Percentiles rank a stretch among this genome's conserved stretches.
These are phyloP conservation scores for Bembecia ichneumoniformis DNA, from an alignment of 2,888 invertebrate genomes.

Conservation along the genomic window DNA sequence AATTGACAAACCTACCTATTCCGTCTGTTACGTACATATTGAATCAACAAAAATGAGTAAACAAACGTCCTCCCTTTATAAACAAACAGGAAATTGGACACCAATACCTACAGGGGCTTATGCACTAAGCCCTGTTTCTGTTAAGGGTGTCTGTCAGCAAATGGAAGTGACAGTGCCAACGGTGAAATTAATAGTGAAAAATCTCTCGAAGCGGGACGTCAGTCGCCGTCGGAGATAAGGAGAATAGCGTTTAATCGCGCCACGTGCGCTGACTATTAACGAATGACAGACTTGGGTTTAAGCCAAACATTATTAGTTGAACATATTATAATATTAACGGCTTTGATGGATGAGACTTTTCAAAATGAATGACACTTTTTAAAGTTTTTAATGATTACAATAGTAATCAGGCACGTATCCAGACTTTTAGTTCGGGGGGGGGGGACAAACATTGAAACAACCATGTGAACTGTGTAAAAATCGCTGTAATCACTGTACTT, in stretches of 20 bases:
- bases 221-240: slow-evolving; percentile 30
- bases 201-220: slow-evolving; percentile 44
- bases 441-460: too few species aligned
- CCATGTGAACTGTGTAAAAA: too few species aligned
- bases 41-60: slow-evolving; percentile 26
- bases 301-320: slow-evolving; percentile 30
- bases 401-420: too few species aligned
- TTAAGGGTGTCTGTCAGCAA: slow-evolving; percentile 62
- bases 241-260: slow-evolving; percentile 50
- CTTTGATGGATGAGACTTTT: too few species aligned
- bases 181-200: slow-evolving; percentile 68
- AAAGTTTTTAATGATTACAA: too few species aligned
- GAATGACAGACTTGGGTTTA: slow-evolving; percentile 58
- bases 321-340: background rate
- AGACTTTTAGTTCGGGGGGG: too few species aligned
- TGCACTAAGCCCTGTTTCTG: slow-evolving; percentile 63
- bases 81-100: slow-evolving; percentile 57
- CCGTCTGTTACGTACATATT: slow-evolving; percentile 5
- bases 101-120: slow-evolving; percentile 50
- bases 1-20: too few species aligned
- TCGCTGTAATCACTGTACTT: too few species aligned
- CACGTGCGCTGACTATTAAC: slow-evolving; percentile 66
- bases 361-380: too few species aligned
- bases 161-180: slow-evolving; percentile 62
- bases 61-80: slow-evolving; percentile 33